Conservation (phyloP, 2,888 invertebrate species). For the Dynastes tityus region DNA sequence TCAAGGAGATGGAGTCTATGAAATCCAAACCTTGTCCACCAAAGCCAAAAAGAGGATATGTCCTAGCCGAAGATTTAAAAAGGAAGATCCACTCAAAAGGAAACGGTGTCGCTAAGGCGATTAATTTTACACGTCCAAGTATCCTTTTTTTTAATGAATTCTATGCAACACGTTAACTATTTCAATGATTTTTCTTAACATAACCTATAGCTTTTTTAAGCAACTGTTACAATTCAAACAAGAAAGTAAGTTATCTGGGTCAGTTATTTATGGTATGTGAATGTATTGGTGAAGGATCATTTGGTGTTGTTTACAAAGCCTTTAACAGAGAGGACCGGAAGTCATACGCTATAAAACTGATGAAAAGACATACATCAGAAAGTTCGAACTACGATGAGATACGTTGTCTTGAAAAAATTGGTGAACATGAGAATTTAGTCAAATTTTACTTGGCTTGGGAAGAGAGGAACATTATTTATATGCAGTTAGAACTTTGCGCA, state of each 20-base stretch:
- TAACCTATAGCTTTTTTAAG: conserved; percentile 62
- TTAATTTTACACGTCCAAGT: conserved; percentile 43
- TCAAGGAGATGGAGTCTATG: conserved; percentile 44
- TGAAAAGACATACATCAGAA: conserved; percentile 76
- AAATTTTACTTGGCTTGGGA: conserved; percentile 82
- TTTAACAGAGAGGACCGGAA: conserved; percentile 77
- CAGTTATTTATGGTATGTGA: conserved; percentile 78
- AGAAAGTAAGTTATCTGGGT: conserved; percentile 74
- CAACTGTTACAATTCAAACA: conserved; percentile 67
- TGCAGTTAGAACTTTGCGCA: conserved; percentile 82
- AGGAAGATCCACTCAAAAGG: background rate
- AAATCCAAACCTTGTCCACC: conserved; percentile 44
- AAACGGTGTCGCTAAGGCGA: conserved; percentile 32
- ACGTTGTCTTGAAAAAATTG: conserved; percentile 79
- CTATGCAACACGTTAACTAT: background rate
- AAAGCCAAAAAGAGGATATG: conserved; percentile 21
- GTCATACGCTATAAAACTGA: conserved; percentile 82
- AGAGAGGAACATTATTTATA: conserved; percentile 78
- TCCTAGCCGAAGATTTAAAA: conserved; percentile 13
- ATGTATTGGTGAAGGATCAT: conserved; percentile 82
- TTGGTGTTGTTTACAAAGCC: conserved; percentile 83
- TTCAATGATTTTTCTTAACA: conserved; percentile 41
- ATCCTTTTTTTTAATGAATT: conserved; percentile 42
- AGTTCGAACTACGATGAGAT: conserved; percentile 77
- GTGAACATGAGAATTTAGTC: conserved; percentile 79